These are phyloP conservation scores for Hemibagrus wyckioides DNA, from an alignment of 2,113 vertebrate species.

Conservation along the genomic window DNA sequence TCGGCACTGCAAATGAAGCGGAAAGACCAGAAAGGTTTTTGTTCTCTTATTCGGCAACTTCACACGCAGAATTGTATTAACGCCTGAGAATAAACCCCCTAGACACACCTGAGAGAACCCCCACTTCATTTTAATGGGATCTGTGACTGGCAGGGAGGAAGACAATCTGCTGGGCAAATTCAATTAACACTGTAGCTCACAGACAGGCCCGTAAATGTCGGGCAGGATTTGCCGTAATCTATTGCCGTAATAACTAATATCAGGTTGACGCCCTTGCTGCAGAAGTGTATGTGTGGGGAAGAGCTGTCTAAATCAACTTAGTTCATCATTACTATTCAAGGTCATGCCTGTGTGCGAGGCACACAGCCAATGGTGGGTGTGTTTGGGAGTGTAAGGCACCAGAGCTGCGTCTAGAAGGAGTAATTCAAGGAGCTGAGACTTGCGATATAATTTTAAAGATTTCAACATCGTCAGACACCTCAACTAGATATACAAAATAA, in stretches of 20 bases:
- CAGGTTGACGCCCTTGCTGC: slow-evolving; percentile 65
- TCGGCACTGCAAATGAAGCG: slow-evolving; percentile 79
- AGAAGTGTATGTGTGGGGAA: slow-evolving; percentile 44
- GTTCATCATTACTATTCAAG: slow-evolving; percentile 68
- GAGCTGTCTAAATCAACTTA: slow-evolving; percentile 50
- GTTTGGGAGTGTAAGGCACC: slow-evolving; percentile 20
- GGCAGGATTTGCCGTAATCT: slow-evolving; percentile 75
- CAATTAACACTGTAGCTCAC: slow-evolving; percentile 74
- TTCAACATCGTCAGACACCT: too few species aligned
- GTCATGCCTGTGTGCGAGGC: slow-evolving; percentile 58
- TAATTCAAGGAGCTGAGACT: not conserved
- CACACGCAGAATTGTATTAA: slow-evolving; percentile 60
- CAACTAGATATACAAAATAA: not conserved
- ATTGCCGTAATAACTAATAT: slow-evolving; percentile 74
- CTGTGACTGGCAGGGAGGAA: slow-evolving; percentile 75
- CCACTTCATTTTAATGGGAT: slow-evolving; percentile 71
- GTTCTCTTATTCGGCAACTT: slow-evolving; percentile 53
- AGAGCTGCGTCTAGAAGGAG: not conserved
- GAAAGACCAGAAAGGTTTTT: slow-evolving; percentile 59
- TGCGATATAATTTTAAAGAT: not conserved
- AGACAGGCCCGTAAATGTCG: slow-evolving; percentile 71
- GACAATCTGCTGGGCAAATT: slow-evolving; percentile 75
- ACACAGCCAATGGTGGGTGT: slow-evolving; percentile 50
- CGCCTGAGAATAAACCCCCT: slow-evolving; percentile 36
- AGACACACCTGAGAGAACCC: slow-evolving; percentile 61